Conservation (phyloP, 2,888 invertebrate species). For the Hyalella azteca region DNA sequence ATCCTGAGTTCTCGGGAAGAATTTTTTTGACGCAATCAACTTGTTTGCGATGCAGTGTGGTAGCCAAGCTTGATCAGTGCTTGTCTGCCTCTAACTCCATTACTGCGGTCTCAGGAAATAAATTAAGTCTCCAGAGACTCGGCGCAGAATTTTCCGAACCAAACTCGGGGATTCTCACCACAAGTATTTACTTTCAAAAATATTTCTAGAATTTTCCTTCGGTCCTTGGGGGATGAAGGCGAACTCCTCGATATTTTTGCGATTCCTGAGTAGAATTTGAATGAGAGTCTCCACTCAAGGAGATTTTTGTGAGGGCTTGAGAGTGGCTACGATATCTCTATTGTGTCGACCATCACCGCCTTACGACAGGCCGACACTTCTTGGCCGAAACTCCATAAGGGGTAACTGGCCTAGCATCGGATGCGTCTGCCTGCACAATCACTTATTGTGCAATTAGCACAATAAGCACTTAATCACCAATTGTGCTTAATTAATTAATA, state of each 20-base stretch:
- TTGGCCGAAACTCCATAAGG: background rate
- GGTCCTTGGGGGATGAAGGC: slow-evolving; percentile 25
- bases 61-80: too few relatives aligned
- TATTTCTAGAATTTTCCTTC: background rate
- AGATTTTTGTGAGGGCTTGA: slow-evolving; percentile 2
- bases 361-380: background rate
- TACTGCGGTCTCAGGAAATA: too few relatives aligned
- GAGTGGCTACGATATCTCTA: background rate
- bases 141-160: background rate
- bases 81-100: too few relatives aligned
- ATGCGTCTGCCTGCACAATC: background rate
- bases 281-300: slow-evolving; percentile 24
- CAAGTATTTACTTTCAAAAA: background rate
- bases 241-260: slow-evolving; percentile 28
- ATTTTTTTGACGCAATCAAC: too few relatives aligned
- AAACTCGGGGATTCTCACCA: background rate
- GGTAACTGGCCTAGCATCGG: background rate
- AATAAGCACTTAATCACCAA: too few relatives aligned
- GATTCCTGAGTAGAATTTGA: slow-evolving; percentile 22
- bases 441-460: too few relatives aligned
- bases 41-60: too few relatives aligned
- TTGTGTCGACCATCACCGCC: background rate
- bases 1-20: too few relatives aligned
- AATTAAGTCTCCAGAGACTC: too few relatives aligned
- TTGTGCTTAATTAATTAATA: too few relatives aligned